These are phyloP conservation scores for Drosophila pectinifera DNA, from an alignment of 1,140 invertebrate species.

Conservation along the genomic window DNA sequence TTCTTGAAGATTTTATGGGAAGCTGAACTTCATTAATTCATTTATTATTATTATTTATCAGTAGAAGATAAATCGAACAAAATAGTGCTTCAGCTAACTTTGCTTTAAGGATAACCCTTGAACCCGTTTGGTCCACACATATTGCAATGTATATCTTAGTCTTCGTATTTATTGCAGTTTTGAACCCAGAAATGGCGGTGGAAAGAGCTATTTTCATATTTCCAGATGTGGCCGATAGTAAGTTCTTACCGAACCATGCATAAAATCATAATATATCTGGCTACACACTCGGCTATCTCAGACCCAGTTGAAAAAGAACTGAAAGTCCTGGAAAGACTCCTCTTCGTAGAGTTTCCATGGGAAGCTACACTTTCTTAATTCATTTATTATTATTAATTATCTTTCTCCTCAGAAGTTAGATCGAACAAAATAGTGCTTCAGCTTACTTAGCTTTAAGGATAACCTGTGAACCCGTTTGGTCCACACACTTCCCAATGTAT, in stretches of 20 bases:
- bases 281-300: conserved; percentile 18
- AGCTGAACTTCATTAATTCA: not conserved
- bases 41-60: too few relatives aligned
- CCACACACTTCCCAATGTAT: not conserved
- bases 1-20: too few relatives aligned
- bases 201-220: conserved; percentile 24
- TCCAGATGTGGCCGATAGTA: conserved; percentile 25
- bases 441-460: not conserved
- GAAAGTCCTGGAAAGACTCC: too few relatives aligned
- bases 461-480: not conserved
- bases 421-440: too few relatives aligned
- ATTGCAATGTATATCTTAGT: not conserved
- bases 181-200: not conserved
- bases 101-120: not conserved
- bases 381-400: too few relatives aligned
- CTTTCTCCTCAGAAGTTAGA: too few relatives aligned
- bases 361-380: not conserved
- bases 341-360: too few relatives aligned
- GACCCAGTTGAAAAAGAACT: too few relatives aligned
- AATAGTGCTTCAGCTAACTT: too few relatives aligned
- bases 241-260: conserved; percentile 62
- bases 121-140: not conserved
- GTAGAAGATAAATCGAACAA: too few relatives aligned
- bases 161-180: not conserved
- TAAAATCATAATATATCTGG: conserved; percentile 77